Conservation (phyloP, 2,113 vertebrate species). For the Ochotona curzoniae region DNA sequence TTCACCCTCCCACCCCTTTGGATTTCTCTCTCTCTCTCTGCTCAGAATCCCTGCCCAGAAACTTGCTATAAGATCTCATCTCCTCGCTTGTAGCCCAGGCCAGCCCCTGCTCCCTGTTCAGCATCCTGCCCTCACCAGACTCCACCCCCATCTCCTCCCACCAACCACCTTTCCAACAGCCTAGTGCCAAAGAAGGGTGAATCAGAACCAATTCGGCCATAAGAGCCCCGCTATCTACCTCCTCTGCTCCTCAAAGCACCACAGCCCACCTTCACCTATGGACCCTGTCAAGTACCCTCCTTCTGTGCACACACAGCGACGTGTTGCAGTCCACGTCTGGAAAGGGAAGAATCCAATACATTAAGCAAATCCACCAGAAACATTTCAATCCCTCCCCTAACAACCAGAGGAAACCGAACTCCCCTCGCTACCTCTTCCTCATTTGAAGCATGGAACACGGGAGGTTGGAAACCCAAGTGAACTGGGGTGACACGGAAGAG, state of each 20-base stretch:
- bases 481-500: rapidly evolving
- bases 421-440: background rate
- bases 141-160: background rate
- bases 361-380: background rate
- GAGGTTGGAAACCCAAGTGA: background rate
- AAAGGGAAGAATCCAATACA: background rate
- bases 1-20: background rate
- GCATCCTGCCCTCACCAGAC: background rate
- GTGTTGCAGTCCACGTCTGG: background rate
- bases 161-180: background rate
- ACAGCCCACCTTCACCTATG: too few relatives aligned
- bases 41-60: rapidly evolving
- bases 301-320: background rate
- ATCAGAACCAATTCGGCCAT: background rate
- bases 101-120: rapidly evolving
- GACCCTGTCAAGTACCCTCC: background rate
- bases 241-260: background rate
- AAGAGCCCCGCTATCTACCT: background rate
- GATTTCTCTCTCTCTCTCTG: background rate
- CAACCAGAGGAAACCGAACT: background rate
- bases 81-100: background rate
- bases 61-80: background rate
- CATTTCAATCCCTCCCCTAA: background rate
- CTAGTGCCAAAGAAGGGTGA: background rate
- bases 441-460: background rate